Conservation (phyloP, 2,797 vertebrate genomes). For the Oceanodroma leucorhoa region DNA sequence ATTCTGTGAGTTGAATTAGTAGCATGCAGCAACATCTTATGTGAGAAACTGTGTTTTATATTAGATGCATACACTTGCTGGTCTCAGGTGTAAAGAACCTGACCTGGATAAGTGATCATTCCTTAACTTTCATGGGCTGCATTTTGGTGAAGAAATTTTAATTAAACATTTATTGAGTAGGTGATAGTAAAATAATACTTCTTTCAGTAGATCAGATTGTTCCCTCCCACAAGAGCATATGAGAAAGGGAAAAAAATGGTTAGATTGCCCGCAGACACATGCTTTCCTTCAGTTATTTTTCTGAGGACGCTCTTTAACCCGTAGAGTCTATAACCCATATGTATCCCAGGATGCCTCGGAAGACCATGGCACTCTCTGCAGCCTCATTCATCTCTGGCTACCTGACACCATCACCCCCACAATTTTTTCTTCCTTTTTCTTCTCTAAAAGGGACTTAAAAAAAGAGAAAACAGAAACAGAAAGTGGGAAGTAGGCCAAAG, state of each 20-base stretch:
- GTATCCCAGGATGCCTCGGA: neutral
- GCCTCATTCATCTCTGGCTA: neutral
- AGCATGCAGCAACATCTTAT: neutral
- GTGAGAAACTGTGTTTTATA: neutral
- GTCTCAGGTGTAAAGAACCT: neutral
- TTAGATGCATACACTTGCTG: neutral
- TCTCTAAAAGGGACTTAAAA: neutral
- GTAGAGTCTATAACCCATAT: neutral
- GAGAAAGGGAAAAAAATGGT: neutral
- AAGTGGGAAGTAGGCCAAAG: neutral
- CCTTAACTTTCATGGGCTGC: neutral
- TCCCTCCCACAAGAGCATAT: neutral
- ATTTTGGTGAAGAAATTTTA: neutral
- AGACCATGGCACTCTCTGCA: neutral
- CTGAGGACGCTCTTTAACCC: neutral
- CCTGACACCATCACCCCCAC: accelerated
- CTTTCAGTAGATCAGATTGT: neutral
- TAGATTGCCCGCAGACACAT: accelerated
- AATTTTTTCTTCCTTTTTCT: neutral
- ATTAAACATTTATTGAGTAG: neutral
- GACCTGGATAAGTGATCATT: neutral
- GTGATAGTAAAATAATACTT: neutral
- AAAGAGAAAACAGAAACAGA: neutral
- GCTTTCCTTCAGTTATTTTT: neutral
- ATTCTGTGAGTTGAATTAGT: neutral